Base-by-base conservation (phyloP, 2,797 vertebrate genomes). In the Okamejei kenojei region DNA sequence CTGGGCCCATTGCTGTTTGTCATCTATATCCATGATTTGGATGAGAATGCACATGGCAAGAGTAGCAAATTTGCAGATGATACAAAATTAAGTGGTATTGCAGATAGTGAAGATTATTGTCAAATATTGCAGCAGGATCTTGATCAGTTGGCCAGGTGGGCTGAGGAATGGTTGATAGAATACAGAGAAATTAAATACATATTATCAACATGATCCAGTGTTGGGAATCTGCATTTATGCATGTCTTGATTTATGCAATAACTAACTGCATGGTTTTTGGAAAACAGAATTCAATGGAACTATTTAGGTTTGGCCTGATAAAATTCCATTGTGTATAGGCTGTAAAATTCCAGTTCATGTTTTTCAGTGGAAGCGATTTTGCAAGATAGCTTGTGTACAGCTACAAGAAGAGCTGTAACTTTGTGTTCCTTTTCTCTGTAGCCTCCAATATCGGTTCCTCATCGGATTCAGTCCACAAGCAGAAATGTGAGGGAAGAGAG, bases 401-500 rank as follows among this genome's bases (percentile, higher is more conserved):
- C 79, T 80, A 21, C 32, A 80, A 80, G 15, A 19, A 35, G 10
- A 80, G 17, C 38, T 32, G 63, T 38, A 88, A 88, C n/a, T 54
- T 54, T 8, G 1, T 68, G 63, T 65, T 35, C 94, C 76, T 45
- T 94, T 68, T 93, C 84, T 93, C 95, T 94, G 86, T 93, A 99
- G 98, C 99, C 98, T 94, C 97, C 98, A 1, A 97, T 97, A 93
- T 95, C 97, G 9, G 98, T 99, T 94, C 98, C 98, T 94, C 98
- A 99, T 94, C 98, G 98, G 94, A 99, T 99, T 95, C 98, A 97
- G 74, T 99, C 98, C 38, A 99, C 98, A 71, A 99, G 98, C 95
- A 96, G 98, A 95, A 99, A 98, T 94, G 96, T 98, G 79, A 97
- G 98, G 95, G 98, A 99, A 96, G 98, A 98, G 93, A 99, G 98